These are phyloP conservation scores for Boleophthalmus pectinirostris DNA, from an alignment of 2,113 vertebrate species.

Conservation along the genomic window DNA sequence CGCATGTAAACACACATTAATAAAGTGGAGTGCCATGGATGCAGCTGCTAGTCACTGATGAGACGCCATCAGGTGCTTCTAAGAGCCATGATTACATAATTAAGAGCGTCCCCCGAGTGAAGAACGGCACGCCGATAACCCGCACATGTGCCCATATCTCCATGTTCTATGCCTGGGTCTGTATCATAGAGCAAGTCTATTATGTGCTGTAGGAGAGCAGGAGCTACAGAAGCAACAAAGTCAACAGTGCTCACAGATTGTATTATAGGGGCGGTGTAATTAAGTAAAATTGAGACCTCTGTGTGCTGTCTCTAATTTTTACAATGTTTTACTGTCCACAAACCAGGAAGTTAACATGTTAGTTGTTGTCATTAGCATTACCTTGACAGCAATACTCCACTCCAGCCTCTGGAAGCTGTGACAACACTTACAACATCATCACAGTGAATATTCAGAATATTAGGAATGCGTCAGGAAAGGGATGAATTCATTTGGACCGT, in stretches of 20 bases:
- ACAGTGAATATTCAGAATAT: no score
- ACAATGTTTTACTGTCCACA: no score
- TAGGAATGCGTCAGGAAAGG: no score
- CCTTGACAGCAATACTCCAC: no score
- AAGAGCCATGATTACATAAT: conserved; percentile 48
- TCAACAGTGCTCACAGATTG: neutral
- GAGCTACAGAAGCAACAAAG: neutral
- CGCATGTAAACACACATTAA: conserved; percentile 22
- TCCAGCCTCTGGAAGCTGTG: no score
- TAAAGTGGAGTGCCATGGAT: conserved; percentile 16
- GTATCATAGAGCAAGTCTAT: neutral
- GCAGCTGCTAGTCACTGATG: conserved; percentile 32
- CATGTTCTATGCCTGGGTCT: neutral
- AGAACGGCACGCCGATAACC: conserved; percentile 29
- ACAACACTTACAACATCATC: no score
- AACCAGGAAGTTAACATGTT: no score
- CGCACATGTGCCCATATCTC: conserved; percentile 21
- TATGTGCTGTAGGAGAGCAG: neutral
- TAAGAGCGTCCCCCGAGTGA: conserved; percentile 33
- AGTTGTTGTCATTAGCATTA: no score
- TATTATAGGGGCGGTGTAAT: neutral
- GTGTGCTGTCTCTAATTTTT: no score
- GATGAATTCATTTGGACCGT: no score
- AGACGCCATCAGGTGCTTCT: conserved; percentile 48
- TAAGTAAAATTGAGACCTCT: no score